Conservation (phyloP, 2,888 invertebrate genomes). For the Ariolimax columbianus region DNA sequence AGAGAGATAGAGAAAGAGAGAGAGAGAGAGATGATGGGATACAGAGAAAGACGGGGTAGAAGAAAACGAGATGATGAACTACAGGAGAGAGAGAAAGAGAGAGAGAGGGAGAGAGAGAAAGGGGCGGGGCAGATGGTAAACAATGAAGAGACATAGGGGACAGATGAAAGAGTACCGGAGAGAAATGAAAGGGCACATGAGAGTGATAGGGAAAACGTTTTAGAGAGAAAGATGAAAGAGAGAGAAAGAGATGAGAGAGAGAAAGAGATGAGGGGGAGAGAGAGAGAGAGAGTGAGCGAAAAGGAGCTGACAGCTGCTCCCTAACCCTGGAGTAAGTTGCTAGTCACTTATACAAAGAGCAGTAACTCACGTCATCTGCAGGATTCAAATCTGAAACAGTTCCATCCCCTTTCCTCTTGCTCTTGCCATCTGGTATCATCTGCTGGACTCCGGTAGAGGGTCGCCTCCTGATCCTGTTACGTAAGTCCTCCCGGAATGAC, state of each 20-base stretch:
- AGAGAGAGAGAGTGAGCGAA: background rate
- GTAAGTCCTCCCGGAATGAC: conserved; percentile 73
- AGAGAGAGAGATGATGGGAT: background rate
- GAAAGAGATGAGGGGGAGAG: background rate
- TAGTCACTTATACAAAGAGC: conserved; percentile 2
- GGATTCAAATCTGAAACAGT: background rate
- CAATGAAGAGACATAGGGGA: background rate
- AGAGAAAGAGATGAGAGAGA: background rate
- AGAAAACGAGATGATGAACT: background rate
- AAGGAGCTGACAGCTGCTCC: too few species aligned
- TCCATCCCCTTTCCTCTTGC: conserved; percentile 54
- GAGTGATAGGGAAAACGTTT: background rate
- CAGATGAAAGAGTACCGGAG: background rate
- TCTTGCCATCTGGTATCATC: conserved; percentile 57
- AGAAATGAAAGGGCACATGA: background rate
- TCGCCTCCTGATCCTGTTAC: conserved; percentile 67
- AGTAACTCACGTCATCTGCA: conserved; percentile 38
- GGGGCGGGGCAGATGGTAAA: background rate
- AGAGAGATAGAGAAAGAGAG: background rate
- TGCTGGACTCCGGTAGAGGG: conserved; percentile 69
- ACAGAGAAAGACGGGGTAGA: too few species aligned
- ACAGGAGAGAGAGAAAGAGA: background rate
- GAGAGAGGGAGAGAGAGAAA: conserved; percentile 16
- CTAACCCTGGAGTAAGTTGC: too few species aligned
- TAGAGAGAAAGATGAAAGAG: conserved; percentile 20